Percentiles rank a stretch among this genome's conserved stretches.
Conservation (phyloP, 2,797 vertebrate species). For the Brachyalestes nurse region DNA sequence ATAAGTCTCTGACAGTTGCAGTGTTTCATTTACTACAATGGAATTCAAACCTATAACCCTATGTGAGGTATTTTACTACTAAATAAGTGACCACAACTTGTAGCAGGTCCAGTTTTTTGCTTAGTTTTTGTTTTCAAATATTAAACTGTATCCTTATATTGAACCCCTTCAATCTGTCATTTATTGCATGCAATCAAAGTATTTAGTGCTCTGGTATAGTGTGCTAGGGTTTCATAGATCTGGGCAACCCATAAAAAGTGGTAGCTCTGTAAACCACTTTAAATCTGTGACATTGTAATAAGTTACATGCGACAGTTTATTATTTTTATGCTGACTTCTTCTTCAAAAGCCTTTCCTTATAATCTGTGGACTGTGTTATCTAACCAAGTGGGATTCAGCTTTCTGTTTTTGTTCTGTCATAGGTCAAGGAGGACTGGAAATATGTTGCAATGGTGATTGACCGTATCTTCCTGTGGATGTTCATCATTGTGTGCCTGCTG, state of each 20-base stretch:
- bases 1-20: not conserved
- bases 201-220: not conserved
- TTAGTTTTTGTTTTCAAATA: not conserved
- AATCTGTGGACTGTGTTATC: conserved; percentile 3
- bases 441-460: conserved; percentile 91
- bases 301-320: not conserved
- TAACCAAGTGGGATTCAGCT: conserved; percentile 48
- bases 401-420: conserved; percentile 71
- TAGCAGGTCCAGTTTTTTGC: not conserved
- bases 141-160: not conserved
- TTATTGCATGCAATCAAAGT: not conserved
- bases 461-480: conserved; percentile 91
- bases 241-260: not conserved
- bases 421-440: conserved; percentile 94
- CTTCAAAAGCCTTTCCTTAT: not conserved
- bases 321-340: not conserved
- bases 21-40: not conserved
- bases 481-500: conserved; percentile 86
- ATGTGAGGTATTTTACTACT: not conserved
- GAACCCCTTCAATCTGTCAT: not conserved
- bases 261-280: not conserved
- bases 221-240: not conserved
- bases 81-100: not conserved
- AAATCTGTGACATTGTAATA: not conserved
- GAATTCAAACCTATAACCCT: not conserved